Percentiles rank a stretch among this genome's conserved stretches.
phyloP scores from a whole-genome alignment of 2,797 vertebrate genomes.

The Sebastes taczanowskii region DNA sequence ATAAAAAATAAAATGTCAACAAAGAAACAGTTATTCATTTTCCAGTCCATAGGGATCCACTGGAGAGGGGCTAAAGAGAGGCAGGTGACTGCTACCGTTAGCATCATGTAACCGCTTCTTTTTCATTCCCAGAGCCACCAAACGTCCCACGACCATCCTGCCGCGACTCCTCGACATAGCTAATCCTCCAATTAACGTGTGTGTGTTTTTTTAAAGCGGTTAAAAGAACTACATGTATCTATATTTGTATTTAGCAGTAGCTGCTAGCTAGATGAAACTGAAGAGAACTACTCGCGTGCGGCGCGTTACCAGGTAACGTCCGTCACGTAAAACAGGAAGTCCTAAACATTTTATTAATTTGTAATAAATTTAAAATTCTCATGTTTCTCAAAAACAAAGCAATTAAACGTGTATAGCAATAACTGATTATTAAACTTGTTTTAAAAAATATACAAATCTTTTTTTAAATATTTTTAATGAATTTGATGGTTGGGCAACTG shows the following conservation, averaged over 20 bases:
- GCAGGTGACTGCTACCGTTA: background rate
- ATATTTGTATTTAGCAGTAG: background rate
- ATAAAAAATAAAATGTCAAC: no score
- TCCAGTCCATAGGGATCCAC: no score
- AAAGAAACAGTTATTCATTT: no score
- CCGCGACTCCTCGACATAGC: background rate
- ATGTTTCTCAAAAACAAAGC: background rate
- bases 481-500: background rate
- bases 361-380: background rate
- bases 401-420: background rate
- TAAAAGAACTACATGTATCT: fast-evolving
- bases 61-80: no score
- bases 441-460: background rate
- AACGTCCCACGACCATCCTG: background rate
- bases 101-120: background rate
- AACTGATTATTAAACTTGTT: background rate
- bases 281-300: background rate
- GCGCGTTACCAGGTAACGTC: background rate
- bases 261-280: background rate
- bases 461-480: background rate
- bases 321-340: background rate
- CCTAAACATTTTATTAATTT: background rate
- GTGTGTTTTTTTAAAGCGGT: background rate
- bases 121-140: background rate
- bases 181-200: background rate